phyloP scores from a whole-genome alignment of 1,140 invertebrate species.

The Nephila pilipes region DNA sequence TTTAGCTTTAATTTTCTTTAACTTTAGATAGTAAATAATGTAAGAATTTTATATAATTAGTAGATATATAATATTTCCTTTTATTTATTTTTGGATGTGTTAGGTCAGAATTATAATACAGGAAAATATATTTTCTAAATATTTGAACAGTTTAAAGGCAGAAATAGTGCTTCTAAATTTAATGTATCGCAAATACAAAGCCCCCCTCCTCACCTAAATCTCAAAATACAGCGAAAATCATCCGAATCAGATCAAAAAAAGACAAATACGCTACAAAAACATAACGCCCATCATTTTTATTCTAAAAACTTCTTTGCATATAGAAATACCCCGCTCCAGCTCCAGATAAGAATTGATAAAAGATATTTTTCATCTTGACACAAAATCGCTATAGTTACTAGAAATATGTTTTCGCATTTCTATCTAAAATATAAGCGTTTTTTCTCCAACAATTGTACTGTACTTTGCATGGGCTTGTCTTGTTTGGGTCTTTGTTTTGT shows the following conservation, averaged over 20 bases:
- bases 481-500: slow-evolving; percentile 51
- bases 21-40: too few relatives aligned
- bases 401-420: slow-evolving; percentile 18
- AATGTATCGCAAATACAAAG: background rate
- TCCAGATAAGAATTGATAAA: background rate
- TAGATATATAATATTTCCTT: too few relatives aligned
- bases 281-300: background rate
- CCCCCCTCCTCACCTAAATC: background rate
- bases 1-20: too few relatives aligned
- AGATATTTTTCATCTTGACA: slow-evolving; percentile 56
- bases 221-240: background rate
- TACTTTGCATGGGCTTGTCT: background rate
- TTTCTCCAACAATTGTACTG: too few relatives aligned
- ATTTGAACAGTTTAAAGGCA: background rate
- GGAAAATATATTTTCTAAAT: too few relatives aligned
- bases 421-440: background rate
- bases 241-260: background rate
- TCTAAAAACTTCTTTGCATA: slow-evolving; percentile 8
- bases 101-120: too few relatives aligned
- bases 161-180: background rate
- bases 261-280: background rate
- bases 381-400: slow-evolving; percentile 35
- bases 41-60: too few relatives aligned
- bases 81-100: too few relatives aligned
- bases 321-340: background rate